Evolutionary conservation across 2,113 vertebrate genomes (phyloP), one percentile per base, ranked within the genome.

Genomic region (Meriones unguiculatus): DNA sequence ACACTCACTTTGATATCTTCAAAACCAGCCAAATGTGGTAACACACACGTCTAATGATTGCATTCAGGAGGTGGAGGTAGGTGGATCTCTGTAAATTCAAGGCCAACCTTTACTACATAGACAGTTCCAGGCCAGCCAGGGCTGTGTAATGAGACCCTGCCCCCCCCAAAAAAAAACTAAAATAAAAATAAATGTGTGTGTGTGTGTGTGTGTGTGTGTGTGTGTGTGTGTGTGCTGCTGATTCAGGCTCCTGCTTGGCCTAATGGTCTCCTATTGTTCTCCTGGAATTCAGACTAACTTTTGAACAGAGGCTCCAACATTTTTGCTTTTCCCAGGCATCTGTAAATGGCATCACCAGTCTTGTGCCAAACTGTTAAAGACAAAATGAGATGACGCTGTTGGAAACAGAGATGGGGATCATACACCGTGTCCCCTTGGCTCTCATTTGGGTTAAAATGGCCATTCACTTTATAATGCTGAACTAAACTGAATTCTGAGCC

Each of bases 211-310:
- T 64, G 20, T 64, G 22, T 64, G 22, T 64, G 57, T 57, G 57
- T 57, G 57, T 57, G 57, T 22, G 38, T 8, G 3, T 17, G 15
- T 11, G 9, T 30, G 18, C 20, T 0, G 0, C 65, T 25, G 35
- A 24, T 30, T 13, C 14, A 57, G 59, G 64, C 1, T 24, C 57
- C 41, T 5, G 1, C 3, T 2, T n/a, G 7, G 59, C 7, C 67
- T 84, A 41, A 52, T 8, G 77, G 2, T 59, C 35, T 4, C 54
- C 62, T 18, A 17, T 62, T 17, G 15, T 50, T 91, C 7, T 92
- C 75, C 35, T 59, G 86, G 93, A 50, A 41, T 70, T 89, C 38
- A 69, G 77, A 52, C 70, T 50, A 12, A 69, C 65, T 88, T 95
- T 64, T 30, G 84, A 84, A 62, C 38, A 7, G 67, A 41, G 25